Base-by-base conservation (phyloP, 2,888 invertebrate species). In the Tillus elongatus region DNA sequence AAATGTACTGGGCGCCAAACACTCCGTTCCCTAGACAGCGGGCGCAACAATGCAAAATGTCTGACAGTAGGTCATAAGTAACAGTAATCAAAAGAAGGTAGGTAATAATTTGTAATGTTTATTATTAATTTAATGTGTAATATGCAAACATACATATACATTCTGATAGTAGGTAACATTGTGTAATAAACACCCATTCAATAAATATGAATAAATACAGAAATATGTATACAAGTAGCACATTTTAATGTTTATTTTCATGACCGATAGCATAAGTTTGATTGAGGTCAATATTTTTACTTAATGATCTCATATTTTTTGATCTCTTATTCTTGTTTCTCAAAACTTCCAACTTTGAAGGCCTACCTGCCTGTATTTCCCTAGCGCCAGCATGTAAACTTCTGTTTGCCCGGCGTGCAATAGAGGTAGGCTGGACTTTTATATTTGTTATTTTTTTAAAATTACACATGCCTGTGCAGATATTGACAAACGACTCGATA, bases 401-500 rank as follows among this genome's bases (percentile, higher is more conserved):
- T 36, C 11, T 38, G 35, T 38, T 29, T 36, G 39, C 16, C 13
- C 35, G 35, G 35, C 35, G 10, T 36, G 31, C 39, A 39, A 36
- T 35, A 35, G 39, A 36, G 35, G 35, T 38, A 36, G 39, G 39
- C 13, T 38, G 39, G 30, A 39, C 39, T 36, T 39, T 36, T 36
- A 35, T 39, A 13, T 36, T 29, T 10, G 4, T 29, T 10, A 29
- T 35, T 28, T 15, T 11, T 39, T 32, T 36, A 30, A 39, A 35
- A 24, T 36, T 36, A 36, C 32, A 36, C 13, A 31, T 36, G 39
- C 36, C 31, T 31, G 26, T 36, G 39, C 39, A 14, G 31, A 31
- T 39, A 38, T 35, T 38, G 38, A 36, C 2, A 35, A 39, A 36
- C 31, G 36, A 39, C 32, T 39, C 35, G 32, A 36, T 31, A 39